phyloP scores from a whole-genome alignment of 2,113 vertebrate genomes.

The Chascanopsetta lugubris region DNA sequence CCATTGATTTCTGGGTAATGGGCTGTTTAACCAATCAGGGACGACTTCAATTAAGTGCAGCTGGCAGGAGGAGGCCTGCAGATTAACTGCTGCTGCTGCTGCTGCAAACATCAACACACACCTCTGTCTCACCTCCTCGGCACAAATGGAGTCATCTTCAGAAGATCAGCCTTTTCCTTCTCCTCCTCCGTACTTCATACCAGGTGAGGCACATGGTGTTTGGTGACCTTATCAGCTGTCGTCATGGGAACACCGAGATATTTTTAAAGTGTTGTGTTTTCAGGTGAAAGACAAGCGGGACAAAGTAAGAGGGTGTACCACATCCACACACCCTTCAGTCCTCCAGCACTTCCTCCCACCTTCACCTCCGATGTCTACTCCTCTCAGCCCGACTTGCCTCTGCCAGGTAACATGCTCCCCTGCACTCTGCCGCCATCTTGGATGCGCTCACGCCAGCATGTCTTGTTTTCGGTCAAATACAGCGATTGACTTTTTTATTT shows the following conservation, averaged over 20 bases:
- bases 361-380: constrained; percentile 19
- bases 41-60: constrained; percentile 50
- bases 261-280: too few relatives aligned
- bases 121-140: neutral
- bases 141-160: constrained; percentile 46
- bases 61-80: constrained; percentile 33
- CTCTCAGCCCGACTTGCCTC: neutral
- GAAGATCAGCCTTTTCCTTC: constrained; percentile 44
- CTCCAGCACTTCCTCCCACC: constrained; percentile 11
- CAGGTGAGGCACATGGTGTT: constrained; percentile 52
- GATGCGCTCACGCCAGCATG: neutral
- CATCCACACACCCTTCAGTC: constrained; percentile 43
- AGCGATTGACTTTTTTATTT: too few relatives aligned
- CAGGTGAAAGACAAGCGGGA: constrained; percentile 16
- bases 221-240: neutral
- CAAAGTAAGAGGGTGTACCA: constrained; percentile 40
- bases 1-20: constrained; percentile 30
- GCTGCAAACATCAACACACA: constrained; percentile 14
- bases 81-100: constrained; percentile 13
- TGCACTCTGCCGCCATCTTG: constrained; percentile 15
- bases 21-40: constrained; percentile 49
- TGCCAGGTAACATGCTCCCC: constrained; percentile 41
- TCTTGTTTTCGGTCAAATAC: too few relatives aligned
- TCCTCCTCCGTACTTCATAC: constrained; percentile 36
- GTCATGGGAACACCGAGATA: too few relatives aligned